A percentile compares a stretch with the other conserved stretches of the same genome.
Evolutionary conservation across 2,888 invertebrate species (phyloP).

Genomic region (Eilema sororculum): DNA sequence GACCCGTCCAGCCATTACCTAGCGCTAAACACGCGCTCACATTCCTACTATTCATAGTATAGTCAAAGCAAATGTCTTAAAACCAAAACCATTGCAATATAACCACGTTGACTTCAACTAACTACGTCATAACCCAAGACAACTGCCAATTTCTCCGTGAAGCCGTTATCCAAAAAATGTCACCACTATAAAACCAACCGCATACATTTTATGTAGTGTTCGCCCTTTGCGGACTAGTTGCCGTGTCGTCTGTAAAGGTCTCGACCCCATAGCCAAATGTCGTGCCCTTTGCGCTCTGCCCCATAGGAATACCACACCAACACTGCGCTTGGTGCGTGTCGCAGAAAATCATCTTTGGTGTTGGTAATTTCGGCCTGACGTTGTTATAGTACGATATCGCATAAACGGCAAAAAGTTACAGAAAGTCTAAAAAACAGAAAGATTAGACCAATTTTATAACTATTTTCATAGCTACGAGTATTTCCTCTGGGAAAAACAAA

Average conservation of each 20-base stretch:
- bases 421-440: too few species aligned
- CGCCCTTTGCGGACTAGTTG: slow-evolving; percentile 70
- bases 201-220: slow-evolving; percentile 68
- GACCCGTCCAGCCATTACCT: too few species aligned
- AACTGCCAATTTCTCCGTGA: slow-evolving; percentile 22
- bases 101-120: slow-evolving; percentile 6
- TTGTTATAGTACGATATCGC: too few species aligned
- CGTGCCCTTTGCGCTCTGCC: slow-evolving; percentile 74
- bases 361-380: not conserved
- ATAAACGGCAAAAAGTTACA: too few species aligned
- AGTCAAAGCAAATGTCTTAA: too few species aligned
- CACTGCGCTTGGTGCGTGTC: slow-evolving; percentile 9
- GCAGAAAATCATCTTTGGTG: not conserved
- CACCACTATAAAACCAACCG: slow-evolving; percentile 66
- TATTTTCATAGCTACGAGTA: too few species aligned
- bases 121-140: slow-evolving; percentile 24
- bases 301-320: slow-evolving; percentile 55
- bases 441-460: too few species aligned
- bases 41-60: too few species aligned
- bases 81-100: not conserved
- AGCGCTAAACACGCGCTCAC: too few species aligned
- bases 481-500: too few species aligned
- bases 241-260: slow-evolving; percentile 73
- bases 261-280: slow-evolving; percentile 75
- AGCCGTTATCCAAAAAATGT: slow-evolving; percentile 63